Conservation (phyloP, 2,888 invertebrate genomes). For the Patella pellucida region DNA sequence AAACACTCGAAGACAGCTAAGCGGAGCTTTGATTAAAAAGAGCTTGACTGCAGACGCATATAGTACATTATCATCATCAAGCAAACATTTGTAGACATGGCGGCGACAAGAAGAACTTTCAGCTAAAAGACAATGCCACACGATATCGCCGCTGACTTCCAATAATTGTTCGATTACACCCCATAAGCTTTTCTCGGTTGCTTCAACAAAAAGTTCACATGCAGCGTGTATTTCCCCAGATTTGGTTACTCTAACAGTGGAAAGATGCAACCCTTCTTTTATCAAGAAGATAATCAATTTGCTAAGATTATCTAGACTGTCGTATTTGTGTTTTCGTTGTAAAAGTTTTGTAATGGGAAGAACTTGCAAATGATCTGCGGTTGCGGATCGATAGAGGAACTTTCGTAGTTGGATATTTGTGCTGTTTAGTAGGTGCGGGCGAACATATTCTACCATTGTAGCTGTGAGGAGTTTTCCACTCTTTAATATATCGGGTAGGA, state of each 20-base stretch:
- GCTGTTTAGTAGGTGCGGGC: neutral
- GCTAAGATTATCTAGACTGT: constrained; percentile 7
- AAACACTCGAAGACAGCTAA: neutral
- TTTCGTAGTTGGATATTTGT: constrained; percentile 11
- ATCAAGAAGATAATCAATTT: constrained; percentile 26
- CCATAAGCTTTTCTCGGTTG: constrained; percentile 29
- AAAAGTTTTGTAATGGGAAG: constrained; percentile 17
- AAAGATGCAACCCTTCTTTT: constrained; percentile 28
- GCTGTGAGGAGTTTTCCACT: neutral
- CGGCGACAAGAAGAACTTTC: neutral
- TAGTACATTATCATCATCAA: neutral
- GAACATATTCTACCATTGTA: neutral
- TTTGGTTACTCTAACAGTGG: constrained; percentile 28
- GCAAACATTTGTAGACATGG: neutral
- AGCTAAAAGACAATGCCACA: constrained; percentile 36
- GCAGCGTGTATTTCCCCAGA: constrained; percentile 29
- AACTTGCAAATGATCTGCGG: neutral
- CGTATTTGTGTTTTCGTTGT: neutral
- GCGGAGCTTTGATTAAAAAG: neutral
- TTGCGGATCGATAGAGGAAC: constrained; percentile 19
- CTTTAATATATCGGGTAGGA: no score
- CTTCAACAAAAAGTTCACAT: constrained; percentile 33
- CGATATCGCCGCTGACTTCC: constrained; percentile 16
- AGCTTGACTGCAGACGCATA: neutral
- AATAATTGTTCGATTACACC: constrained; percentile 26